These are phyloP conservation scores for Dinoponera quadriceps DNA, from an alignment of 1,140 invertebrate species.

Conservation along the genomic window DNA sequence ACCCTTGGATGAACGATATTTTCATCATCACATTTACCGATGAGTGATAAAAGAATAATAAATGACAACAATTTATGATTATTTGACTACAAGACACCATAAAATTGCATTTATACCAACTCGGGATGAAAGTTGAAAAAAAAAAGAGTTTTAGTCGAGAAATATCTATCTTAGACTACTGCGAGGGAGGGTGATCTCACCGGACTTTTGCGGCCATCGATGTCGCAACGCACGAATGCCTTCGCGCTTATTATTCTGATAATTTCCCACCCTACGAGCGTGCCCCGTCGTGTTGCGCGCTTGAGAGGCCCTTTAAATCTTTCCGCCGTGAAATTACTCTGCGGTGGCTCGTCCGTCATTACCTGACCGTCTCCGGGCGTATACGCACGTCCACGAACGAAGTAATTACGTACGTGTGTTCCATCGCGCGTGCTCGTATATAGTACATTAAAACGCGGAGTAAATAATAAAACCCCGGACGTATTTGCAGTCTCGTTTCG, in stretches of 20 bases:
- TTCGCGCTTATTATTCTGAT: constrained; percentile 11
- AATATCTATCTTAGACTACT: too few species aligned
- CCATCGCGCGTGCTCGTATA: neutral
- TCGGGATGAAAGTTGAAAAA: too few species aligned
- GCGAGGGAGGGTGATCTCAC: too few species aligned
- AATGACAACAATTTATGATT: too few species aligned
- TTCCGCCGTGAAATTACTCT: constrained; percentile 67
- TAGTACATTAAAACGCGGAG: neutral
- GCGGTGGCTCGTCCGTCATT: constrained; percentile 63
- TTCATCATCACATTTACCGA: too few species aligned
- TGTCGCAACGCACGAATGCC: constrained; percentile 24
- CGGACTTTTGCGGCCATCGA: neutral
- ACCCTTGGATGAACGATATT: too few species aligned
- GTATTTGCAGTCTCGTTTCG: neutral
- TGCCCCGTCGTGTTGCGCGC: neutral
- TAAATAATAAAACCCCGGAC: constrained; percentile 6
- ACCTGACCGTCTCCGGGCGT: constrained; percentile 4
- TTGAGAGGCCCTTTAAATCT: constrained; percentile 57
- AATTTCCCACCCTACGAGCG: constrained; percentile 10
- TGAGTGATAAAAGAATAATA: too few species aligned
- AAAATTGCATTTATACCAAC: too few species aligned
- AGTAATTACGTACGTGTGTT: constrained; percentile 27
- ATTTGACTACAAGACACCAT: too few species aligned
- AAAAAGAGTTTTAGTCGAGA: too few species aligned
- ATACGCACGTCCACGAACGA: neutral